Conservation (phyloP, 2,113 vertebrate genomes). For the Sakesphorus luctuosus region DNA sequence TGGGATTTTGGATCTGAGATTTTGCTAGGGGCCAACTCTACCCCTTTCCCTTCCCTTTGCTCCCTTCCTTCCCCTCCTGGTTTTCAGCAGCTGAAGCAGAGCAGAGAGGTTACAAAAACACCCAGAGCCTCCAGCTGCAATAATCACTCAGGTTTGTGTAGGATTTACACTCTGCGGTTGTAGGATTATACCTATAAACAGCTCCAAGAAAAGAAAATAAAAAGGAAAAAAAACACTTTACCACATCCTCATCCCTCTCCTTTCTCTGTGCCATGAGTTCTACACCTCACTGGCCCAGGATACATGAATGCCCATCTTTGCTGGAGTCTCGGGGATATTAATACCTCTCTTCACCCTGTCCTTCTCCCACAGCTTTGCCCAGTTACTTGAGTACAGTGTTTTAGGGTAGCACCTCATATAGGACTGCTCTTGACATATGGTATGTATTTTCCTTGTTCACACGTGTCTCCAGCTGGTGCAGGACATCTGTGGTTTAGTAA, state of each 20-base stretch:
- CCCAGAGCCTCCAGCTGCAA: background rate
- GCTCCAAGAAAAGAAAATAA: background rate
- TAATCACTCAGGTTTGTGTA: background rate
- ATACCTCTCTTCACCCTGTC: background rate
- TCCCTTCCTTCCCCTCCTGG: fast-evolving
- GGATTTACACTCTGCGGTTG: constrained; percentile 6
- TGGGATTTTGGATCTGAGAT: background rate
- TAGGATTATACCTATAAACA: constrained; percentile 32
- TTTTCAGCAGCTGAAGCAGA: background rate
- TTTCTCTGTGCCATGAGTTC: background rate
- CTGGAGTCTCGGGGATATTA: background rate
- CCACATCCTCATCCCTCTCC: background rate
- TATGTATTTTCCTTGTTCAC: background rate
- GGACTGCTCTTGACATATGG: fast-evolving
- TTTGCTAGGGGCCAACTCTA: background rate
- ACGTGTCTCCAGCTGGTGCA: background rate
- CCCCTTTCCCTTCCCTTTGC: background rate
- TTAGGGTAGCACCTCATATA: background rate
- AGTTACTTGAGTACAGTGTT: background rate
- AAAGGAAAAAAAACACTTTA: background rate
- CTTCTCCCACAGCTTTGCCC: background rate
- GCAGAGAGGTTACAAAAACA: background rate
- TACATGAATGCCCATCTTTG: background rate
- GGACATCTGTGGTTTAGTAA: background rate
- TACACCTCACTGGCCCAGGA: background rate